Evolutionary conservation across 2,113 vertebrate species (phyloP), one percentile per base, ranked within the genome.

Genomic region (Platysternon megacephalum): DNA sequence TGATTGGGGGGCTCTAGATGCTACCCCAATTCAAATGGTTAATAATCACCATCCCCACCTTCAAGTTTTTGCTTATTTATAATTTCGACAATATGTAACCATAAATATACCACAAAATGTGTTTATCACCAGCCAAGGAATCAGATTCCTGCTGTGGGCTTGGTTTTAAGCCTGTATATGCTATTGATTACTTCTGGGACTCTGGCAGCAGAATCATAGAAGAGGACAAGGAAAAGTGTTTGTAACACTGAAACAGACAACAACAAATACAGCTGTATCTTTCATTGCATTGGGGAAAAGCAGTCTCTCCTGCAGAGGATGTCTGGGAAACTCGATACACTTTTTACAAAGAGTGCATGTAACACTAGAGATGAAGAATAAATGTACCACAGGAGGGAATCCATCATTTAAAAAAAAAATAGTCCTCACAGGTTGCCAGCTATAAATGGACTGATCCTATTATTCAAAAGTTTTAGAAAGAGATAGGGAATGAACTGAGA

Each of bases 401-500:
- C 72, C 22, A 44, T 76, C 42, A 44, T 76, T 76, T 19, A 21
- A 72, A 28, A 74, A 74, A 74, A 42, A 76, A 44, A 76, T 24
- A 28, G 22, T 76, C 22, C 61, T 68, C 72, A 44, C 39, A 76
- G 42, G 39, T 8, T 76, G 72, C 35, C n/a, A 72, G 68, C 68
- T 39, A 22, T 44, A 76, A 76, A 26, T 76, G 24, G 42, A 13
- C 39, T 76, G 32, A 46, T 42, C 8, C 61, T 89, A 79, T 90
- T 74, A 83, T 85, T 91, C 28, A 88, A 88, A 94, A 46, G 44
- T 19, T 91, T 89, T 93, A 72, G 72, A 44, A 76, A 44, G 21
- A 91, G 93, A 68, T 51, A 42, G n/a, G 28, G 72, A 88, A 68
- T 12, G 83, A 29, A 46, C n/a, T 51, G 56, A 79, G 13, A 44